phyloP scores from a whole-genome alignment of 2,113 vertebrate genomes.

The Nymphicus hollandicus region DNA sequence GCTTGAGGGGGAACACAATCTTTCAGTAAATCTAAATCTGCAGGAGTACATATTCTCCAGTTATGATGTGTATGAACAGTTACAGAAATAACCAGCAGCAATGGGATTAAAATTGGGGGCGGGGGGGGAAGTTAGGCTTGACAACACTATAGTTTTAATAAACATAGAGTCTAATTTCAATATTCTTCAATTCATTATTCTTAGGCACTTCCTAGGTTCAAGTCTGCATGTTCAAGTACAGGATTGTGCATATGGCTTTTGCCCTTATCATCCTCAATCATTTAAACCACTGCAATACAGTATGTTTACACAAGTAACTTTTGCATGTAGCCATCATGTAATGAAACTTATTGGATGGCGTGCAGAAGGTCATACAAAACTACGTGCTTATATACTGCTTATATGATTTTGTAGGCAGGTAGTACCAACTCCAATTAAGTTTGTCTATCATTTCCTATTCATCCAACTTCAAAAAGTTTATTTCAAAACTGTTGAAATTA shows the following conservation, averaged over 20 bases:
- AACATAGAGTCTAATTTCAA: not conserved
- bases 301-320: not conserved
- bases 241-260: not conserved
- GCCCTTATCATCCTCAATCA: not conserved
- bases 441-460: not conserved
- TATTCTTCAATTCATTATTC: not conserved
- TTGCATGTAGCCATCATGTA: rapidly evolving
- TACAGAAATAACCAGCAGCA: not conserved
- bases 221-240: not conserved
- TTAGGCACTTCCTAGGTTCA: slow-evolving; percentile 12
- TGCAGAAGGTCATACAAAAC: not conserved
- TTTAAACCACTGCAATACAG: not conserved
- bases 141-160: not conserved
- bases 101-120: not conserved
- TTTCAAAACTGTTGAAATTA: not conserved
- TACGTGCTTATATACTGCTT: rapidly evolving
- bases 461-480: not conserved
- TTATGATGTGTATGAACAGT: not conserved
- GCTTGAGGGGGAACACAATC: not conserved
- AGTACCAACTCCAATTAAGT: not conserved
- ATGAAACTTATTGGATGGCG: not conserved
- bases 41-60: not conserved
- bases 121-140: not conserved
- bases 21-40: not conserved
- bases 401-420: not conserved